phyloP scores from a whole-genome alignment of 2,113 vertebrate genomes.

The Suncus etruscus region DNA sequence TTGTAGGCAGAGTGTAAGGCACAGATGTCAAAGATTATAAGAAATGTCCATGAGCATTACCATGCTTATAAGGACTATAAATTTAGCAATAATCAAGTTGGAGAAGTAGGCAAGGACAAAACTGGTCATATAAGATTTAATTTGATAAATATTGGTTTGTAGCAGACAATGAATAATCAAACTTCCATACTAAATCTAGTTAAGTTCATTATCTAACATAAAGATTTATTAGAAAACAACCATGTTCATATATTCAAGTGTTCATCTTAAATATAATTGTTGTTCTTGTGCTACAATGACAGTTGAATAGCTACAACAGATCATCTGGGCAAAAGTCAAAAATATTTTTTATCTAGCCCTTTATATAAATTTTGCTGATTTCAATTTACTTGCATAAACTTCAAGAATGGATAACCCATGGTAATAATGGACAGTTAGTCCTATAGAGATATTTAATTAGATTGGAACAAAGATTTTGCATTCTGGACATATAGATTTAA shows the following conservation, averaged over 20 bases:
- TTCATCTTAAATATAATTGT: background rate
- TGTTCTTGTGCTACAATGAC: background rate
- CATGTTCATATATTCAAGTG: background rate
- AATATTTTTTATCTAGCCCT: background rate
- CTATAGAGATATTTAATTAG: no score
- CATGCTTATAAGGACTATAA: background rate
- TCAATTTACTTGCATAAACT: background rate
- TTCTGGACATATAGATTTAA: no score
- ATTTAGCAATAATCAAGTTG: background rate
- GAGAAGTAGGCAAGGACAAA: background rate
- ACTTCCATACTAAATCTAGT: background rate
- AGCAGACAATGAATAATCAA: background rate
- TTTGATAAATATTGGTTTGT: background rate
- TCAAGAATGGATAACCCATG: background rate
- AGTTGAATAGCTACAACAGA: background rate
- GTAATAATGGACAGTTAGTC: background rate
- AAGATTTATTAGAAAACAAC: slow-evolving; percentile 28
- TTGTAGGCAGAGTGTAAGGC: background rate
- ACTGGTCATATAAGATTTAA: background rate
- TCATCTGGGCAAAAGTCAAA: background rate
- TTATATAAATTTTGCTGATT: background rate
- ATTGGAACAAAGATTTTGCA: no score
- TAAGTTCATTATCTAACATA: background rate
- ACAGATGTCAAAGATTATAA: background rate
- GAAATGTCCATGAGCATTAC: background rate